Base-by-base conservation (phyloP, 37 sponge, comb jelly and placozoan genomes). In the Axinella damicornis region DNA sequence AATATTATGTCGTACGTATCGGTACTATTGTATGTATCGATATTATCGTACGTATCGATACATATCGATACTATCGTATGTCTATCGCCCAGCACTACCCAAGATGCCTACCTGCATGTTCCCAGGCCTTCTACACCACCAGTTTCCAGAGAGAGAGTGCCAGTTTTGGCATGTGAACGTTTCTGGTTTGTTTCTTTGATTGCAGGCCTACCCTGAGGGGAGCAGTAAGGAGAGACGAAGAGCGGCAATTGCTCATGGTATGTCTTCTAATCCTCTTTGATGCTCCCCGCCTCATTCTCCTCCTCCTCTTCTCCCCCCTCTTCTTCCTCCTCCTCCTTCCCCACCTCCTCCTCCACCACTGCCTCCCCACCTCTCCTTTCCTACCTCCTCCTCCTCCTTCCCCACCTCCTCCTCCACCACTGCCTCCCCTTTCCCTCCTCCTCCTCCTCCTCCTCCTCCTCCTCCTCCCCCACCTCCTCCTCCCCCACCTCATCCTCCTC, bases 151-250 rank as follows among this genome's bases (percentile, higher is more conserved):
- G n/a, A n/a, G n/a, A n/a, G n/a, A n/a, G n/a, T n/a, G n/a, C n/a
- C n/a, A n/a, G n/a, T n/a, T n/a, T n/a, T n/a, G n/a, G n/a, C n/a
- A n/a, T n/a, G n/a, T n/a, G n/a, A n/a, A n/a, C 30, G 0, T 27
- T 16, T 5, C 1, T 66, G 18, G 15, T 37, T 41, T 37, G 41
- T 46, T 55, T 1, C 20, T 37, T 20, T 53, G 32, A 40, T 0
- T 57, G 18, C 65, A 91, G 89, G 99, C 97, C 18, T 98, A 98
- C 74, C 93, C 99, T 46, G 97, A 98, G 31, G 97, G 97, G 1
- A 93, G 97, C 61, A 96, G 92, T 76, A 98, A 98, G 78, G 99
- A 98, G 86, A 98, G 88, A 78, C 75, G 99, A 71, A 75, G 99
- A 58, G 76, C 77, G 31, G 90, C 93, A 66, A 98, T 98, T 74